phyloP scores from a whole-genome alignment of 1,140 invertebrate species.

The Meteorus sp. region DNA sequence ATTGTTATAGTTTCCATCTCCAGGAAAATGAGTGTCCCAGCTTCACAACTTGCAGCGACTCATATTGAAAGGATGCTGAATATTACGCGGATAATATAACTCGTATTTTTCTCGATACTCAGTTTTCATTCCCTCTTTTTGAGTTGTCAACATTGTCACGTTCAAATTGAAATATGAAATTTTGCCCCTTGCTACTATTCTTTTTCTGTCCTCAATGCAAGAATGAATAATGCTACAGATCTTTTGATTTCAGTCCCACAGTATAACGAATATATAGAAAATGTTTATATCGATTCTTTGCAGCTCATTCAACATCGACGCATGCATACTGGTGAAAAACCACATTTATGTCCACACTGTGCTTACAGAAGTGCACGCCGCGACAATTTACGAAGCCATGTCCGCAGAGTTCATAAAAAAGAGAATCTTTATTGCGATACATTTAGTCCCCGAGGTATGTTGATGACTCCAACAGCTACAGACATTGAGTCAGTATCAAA shows the following conservation, averaged over 20 bases:
- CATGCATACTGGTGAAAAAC: constrained; percentile 66
- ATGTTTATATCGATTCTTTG: constrained; percentile 21
- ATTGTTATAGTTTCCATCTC: too few species aligned
- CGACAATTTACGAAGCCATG: constrained; percentile 62
- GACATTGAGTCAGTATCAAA: constrained; percentile 18
- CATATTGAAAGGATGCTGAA: too few species aligned
- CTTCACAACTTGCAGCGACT: too few species aligned
- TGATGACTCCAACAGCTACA: constrained; percentile 43
- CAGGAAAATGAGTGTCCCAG: too few species aligned
- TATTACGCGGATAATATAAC: too few species aligned
- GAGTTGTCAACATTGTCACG: too few species aligned
- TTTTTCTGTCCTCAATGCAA: too few species aligned
- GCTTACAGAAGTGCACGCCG: constrained; percentile 62
- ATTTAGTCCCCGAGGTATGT: constrained; percentile 59
- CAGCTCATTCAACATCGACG: constrained; percentile 60
- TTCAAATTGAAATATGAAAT: too few species aligned
- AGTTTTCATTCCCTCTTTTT: too few species aligned
- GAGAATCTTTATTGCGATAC: constrained; percentile 61
- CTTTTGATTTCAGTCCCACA: neutral
- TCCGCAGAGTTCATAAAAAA: constrained; percentile 63
- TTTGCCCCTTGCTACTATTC: too few species aligned
- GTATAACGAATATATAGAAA: neutral
- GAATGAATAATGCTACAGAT: too few species aligned
- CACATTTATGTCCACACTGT: constrained; percentile 63
- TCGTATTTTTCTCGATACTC: too few species aligned